Evolutionary conservation across 1,140 invertebrate genomes (phyloP).

Genomic region (Telenomus remus): DNA sequence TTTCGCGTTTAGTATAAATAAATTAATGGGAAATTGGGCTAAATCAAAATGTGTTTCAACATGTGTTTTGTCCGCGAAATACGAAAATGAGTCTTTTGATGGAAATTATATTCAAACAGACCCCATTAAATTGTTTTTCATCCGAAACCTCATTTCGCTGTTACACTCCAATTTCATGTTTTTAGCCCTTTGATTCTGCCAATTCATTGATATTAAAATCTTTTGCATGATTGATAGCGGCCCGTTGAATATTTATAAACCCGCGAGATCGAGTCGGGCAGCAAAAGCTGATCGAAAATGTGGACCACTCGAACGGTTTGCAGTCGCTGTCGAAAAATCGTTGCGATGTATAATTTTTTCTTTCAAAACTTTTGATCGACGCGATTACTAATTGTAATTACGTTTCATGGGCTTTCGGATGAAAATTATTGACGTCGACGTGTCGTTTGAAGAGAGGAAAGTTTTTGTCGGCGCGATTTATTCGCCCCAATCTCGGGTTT

Average conservation of each 20-base stretch:
- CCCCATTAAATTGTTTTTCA: too few relatives aligned
- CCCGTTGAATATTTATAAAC: slow-evolving; percentile 20
- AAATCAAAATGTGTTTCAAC: too few relatives aligned
- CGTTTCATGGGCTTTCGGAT: slow-evolving; percentile 9
- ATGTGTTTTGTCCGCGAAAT: too few relatives aligned
- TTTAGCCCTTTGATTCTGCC: slow-evolving; percentile 8
- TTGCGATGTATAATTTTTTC: background rate
- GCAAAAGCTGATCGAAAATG: too few relatives aligned
- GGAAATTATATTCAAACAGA: too few relatives aligned
- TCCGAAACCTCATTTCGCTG: too few relatives aligned
- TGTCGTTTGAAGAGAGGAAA: slow-evolving; percentile 14
- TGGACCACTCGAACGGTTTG: background rate
- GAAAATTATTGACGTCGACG: slow-evolving; percentile 9
- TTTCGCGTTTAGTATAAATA: too few relatives aligned
- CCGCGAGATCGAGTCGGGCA: background rate
- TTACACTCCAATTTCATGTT: too few relatives aligned
- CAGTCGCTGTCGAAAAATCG: background rate
- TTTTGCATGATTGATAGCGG: slow-evolving; percentile 13
- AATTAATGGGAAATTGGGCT: too few relatives aligned
- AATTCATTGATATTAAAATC: slow-evolving; percentile 28
- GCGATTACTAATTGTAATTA: slow-evolving; percentile 30
- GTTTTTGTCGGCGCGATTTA: slow-evolving; percentile 18
- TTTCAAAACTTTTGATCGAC: slow-evolving; percentile 20
- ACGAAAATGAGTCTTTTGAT: too few relatives aligned
- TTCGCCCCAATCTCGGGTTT: slow-evolving; percentile 16